Evolutionary conservation across 1,140 invertebrate species (phyloP).

Genomic region (Diorhabda carinulata): DNA sequence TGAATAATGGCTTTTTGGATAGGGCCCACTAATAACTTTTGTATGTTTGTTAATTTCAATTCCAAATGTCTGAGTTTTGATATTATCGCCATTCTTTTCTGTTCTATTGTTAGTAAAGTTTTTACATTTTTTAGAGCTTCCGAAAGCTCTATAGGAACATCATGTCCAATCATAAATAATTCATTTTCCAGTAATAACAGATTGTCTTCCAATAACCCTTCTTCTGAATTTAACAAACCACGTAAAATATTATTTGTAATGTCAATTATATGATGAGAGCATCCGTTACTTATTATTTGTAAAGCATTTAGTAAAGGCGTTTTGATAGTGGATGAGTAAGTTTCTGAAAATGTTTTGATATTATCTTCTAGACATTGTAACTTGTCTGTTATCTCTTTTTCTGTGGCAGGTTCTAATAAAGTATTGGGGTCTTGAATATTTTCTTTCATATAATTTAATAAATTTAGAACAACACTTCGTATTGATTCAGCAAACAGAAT

Average conservation of each 20-base stretch:
- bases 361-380: neutral
- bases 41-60: neutral
- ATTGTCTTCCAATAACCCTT: neutral
- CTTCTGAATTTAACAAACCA: constrained; percentile 3
- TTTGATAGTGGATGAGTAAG: neutral
- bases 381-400: neutral
- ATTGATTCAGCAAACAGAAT: neutral
- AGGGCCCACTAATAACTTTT: neutral
- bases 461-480: neutral
- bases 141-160: neutral
- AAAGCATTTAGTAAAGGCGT: neutral
- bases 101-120: neutral
- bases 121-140: neutral
- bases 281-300: neutral
- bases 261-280: neutral
- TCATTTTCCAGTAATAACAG: neutral
- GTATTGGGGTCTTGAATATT: neutral
- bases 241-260: neutral
- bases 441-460: neutral
- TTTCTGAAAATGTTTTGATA: neutral
- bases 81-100: neutral
- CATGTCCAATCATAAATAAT: neutral
- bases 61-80: neutral
- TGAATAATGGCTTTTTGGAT: neutral
- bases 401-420: neutral